Evolutionary conservation across 2,797 vertebrate genomes (phyloP), one percentile per base, ranked within the genome.

Genomic region (Rhynchotus rufescens): DNA sequence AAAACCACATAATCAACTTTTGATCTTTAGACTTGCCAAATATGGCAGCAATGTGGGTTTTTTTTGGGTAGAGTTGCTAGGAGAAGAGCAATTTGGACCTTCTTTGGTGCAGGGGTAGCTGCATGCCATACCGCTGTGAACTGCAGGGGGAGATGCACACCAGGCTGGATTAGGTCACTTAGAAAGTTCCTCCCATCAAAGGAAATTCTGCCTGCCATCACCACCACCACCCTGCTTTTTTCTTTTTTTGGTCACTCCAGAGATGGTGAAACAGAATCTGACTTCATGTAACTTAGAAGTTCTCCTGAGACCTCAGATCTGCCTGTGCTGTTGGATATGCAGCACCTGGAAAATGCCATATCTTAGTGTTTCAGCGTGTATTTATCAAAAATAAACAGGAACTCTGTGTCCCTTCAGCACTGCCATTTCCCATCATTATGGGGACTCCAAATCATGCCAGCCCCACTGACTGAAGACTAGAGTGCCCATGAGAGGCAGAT

Each of bases 41-140:
- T 9, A 0, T 0, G 15, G 34, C 51, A 20, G 0, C 1, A 23
- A 12, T 7, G 28, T 44, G 42, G 42, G 42, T 2, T 45, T 62
- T 54, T 3, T 3, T 47, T 47, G 45, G 45, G 38, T 54, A 45
- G 26, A 28, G 47, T 0, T 14, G 64, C 40, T 45, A 17, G 10
- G 21, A 61, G 61, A 12, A 44, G 34, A 23, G 6, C 3, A 0
- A 5, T 22, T 15, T 60, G 56, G 84, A 40, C 17, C 14, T 2
- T 57, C 19, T 47, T 44, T 12, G 72, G 60, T 16, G 15, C 49
- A 8, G n/a, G 23, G 44, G 21, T 40, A 34, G 56, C 42, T 25
- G 44, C 8, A 52, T 15, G 82, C 32, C 65, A 11, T 73, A 65
- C 38, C 44, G 21, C 45, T 23, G 20, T 1, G 12, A 66, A 42